Evolutionary conservation across 1,140 invertebrate species (phyloP).

Genomic region (Atta cephalotes): DNA sequence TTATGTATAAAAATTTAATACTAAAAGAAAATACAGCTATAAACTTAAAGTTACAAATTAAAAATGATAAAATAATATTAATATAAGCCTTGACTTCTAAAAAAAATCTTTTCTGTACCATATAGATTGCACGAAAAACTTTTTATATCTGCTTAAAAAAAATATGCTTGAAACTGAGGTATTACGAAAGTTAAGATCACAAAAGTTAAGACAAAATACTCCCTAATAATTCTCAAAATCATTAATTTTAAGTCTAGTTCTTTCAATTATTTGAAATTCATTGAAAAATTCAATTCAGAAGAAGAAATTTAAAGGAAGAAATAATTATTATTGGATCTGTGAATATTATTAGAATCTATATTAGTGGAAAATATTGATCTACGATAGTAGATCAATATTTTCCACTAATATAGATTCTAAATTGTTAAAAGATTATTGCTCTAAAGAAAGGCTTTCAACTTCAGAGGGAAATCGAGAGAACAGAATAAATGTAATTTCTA

Average conservation of each 20-base stretch:
- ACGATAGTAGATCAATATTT: no score
- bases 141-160: no score
- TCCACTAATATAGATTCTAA: no score
- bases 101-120: background rate
- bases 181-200: background rate
- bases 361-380: conserved; percentile 16
- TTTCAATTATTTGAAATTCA: background rate
- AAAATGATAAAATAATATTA: background rate
- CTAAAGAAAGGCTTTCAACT: conserved; percentile 21
- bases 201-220: background rate
- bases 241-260: background rate
- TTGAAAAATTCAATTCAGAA: background rate
- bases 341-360: conserved; percentile 23
- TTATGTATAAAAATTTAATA: background rate
- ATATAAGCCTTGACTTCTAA: background rate
- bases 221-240: background rate
- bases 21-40: background rate
- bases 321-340: background rate
- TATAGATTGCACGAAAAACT: background rate
- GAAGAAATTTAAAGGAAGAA: background rate
- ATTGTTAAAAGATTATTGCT: conserved; percentile 2
- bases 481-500: conserved; percentile 56
- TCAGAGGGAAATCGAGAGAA: conserved; percentile 22
- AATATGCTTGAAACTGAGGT: background rate
- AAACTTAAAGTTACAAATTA: background rate